Base-by-base conservation (phyloP, 2,888 invertebrate genomes). In the Zaprionus bogoriensis region DNA sequence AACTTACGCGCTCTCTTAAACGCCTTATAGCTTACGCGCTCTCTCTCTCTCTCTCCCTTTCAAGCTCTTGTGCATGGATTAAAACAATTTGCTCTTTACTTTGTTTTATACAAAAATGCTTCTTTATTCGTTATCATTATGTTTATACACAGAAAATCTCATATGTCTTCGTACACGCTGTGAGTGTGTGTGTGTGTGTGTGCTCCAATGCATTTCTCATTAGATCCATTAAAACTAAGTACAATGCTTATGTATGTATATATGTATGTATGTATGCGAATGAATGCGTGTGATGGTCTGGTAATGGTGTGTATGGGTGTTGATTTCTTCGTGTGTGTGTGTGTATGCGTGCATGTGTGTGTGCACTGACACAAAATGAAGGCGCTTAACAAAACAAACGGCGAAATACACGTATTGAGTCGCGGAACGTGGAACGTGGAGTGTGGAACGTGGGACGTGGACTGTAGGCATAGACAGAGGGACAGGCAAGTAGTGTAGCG, bases 31-130 rank as follows among this genome's bases (percentile, higher is more conserved):
- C n/a, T 36, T 3, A 7, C 32, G 14, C 7, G 2, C 9, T 12
- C 30, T 17, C 7, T 36, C 9, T 17, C 4, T 17, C 1, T n/a
- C 4, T 36, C 0, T 36, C 7, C 14, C 3, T 20, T 38, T 9
- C 9, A 19, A 4, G 4, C 23, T 23, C 23, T 23, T 4, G 6
- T 22, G 6, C 2, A n/a, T 5, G 0, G 22, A 41, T 22, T 2
- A 41, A 41, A 30, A 1, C 7, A 17, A 32, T 4, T 4, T 4
- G 7, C 62, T 67, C 66, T 79, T 83, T 74, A 83, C 83, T 89
- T 89, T 89, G 89, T 89, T 89, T 89, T 89, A 87, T 89, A 89
- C 89, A 89, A 89, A 89, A 89, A 89, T 89, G 89, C 89, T 80
- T 89, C 78, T 82, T 88, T 88, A 86, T 81, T 87, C 72, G 52